A percentile compares a stretch with the other conserved stretches of the same genome.
phyloP scores from a whole-genome alignment of 2,888 invertebrate genomes.

The Caenorhabditis macrosperma region DNA sequence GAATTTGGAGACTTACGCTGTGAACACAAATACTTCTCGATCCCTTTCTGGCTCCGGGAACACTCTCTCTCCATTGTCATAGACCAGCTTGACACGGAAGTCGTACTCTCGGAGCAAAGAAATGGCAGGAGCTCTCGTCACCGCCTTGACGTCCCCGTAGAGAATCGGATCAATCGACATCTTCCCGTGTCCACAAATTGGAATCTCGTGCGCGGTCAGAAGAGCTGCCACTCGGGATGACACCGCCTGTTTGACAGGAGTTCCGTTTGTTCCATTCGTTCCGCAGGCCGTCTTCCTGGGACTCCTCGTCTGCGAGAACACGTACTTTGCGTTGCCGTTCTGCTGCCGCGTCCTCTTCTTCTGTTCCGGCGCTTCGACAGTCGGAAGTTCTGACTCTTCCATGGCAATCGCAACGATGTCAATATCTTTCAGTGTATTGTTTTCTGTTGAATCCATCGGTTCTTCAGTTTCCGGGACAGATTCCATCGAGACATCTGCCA shows the following conservation, averaged over 20 bases:
- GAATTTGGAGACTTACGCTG: slow-evolving; percentile 41
- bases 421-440: neutral
- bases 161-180: slow-evolving; percentile 71
- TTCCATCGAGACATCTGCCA: neutral
- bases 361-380: neutral
- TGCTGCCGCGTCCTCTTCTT: slow-evolving; percentile 38
- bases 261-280: slow-evolving; percentile 6
- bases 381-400: slow-evolving; percentile 40
- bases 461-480: neutral
- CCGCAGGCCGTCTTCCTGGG: slow-evolving; percentile 20
- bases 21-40: slow-evolving; percentile 44
- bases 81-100: slow-evolving; percentile 34
- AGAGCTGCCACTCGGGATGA: slow-evolving; percentile 39
- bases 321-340: slow-evolving; percentile 44
- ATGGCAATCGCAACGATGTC: slow-evolving; percentile 46
- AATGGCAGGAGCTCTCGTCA: slow-evolving; percentile 65
- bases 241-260: slow-evolving; percentile 17
- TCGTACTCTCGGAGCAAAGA: slow-evolving; percentile 67
- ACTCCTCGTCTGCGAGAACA: neutral
- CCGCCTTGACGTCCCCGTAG: slow-evolving; percentile 75
- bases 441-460: neutral
- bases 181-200: slow-evolving; percentile 73
- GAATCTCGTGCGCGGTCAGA: slow-evolving; percentile 51
- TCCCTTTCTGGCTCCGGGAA: slow-evolving; percentile 46
- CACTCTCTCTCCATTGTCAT: slow-evolving; percentile 31